Evolutionary conservation across 2,888 invertebrate genomes (phyloP).

Genomic region (Smittia aterrima): DNA sequence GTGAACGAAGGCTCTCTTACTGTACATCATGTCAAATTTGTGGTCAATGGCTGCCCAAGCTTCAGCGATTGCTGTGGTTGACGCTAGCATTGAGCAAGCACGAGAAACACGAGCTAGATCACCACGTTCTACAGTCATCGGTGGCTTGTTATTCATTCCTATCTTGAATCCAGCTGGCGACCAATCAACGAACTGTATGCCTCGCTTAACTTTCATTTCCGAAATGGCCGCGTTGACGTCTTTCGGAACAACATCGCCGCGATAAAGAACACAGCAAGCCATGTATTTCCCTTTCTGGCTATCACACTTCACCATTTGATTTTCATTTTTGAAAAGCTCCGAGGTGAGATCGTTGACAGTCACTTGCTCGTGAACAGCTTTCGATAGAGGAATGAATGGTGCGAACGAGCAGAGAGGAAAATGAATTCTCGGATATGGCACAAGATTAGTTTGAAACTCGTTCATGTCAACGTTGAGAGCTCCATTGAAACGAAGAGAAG

Average conservation of each 20-base stretch:
- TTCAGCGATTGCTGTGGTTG: conserved; percentile 86
- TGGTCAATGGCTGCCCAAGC: conserved; percentile 88
- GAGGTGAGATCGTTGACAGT: conserved; percentile 78
- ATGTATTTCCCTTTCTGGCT: conserved; percentile 80
- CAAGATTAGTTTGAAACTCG: conserved; percentile 88
- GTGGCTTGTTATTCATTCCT: conserved; percentile 77
- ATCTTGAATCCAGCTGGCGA: conserved; percentile 85
- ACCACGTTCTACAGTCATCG: conserved; percentile 67
- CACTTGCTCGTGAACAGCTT: conserved; percentile 73
- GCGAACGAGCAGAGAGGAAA: conserved; percentile 76
- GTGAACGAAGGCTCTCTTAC: conserved; percentile 91
- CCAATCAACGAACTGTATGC: conserved; percentile 88
- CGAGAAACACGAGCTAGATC: conserved; percentile 76
- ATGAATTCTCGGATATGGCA: conserved; percentile 91
- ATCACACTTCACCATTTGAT: conserved; percentile 85
- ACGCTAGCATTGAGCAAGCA: conserved; percentile 81
- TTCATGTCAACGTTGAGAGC: conserved; percentile 82
- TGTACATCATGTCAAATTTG: conserved; percentile 94
- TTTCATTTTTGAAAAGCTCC: conserved; percentile 79
- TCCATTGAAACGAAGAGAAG: conserved; percentile 78
- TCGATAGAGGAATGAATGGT: conserved; percentile 69
- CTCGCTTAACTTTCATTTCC: conserved; percentile 70
- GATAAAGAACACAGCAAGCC: conserved; percentile 82
- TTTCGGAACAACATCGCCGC: conserved; percentile 87
- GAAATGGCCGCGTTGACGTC: conserved; percentile 85